Evolutionary conservation across 2,888 invertebrate genomes (phyloP), one percentile per base, ranked within the genome.

Genomic region (Drosophila peninsularis): DNA sequence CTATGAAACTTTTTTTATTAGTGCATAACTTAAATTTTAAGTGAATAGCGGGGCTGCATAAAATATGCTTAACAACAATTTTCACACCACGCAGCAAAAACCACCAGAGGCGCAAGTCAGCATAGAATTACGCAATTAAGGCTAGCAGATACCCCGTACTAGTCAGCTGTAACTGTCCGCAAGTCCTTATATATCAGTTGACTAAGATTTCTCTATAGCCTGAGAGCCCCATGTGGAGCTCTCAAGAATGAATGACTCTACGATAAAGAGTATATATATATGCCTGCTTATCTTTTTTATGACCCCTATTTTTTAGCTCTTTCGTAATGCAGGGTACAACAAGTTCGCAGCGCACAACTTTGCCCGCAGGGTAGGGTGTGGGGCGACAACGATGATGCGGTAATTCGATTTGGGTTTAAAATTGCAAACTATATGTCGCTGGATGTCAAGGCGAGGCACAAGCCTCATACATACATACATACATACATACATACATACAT

Each of bases 361-460:
- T 65, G 13, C n/a, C 53, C 17, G 27, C 30, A 5, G 17, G 19
- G 34, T 10, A 2, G 10, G 3, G 30, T 47, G 34, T 5, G 11
- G 13, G 37, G 14, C 24, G 58, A 21, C 42, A 50, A 67, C 49
- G 53, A 45, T 37, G 62, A 63, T 50, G 66, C 65, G 63, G 80
- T 84, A 84, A 82, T 85, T 85, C 70, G 84, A 84, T 85, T 86
- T 84, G 71, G 79, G 79, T 58, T 84, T 84, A 72, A 86, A 82
- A 84, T 82, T 86, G 84, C 84, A 77, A 75, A 58, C 74, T 70
- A 72, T 71, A 70, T 67, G 69, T 60, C 42, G 39, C 42, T 45
- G 54, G 65, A 70, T 72, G 72, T 70, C 61, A 70, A 78, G 74
- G 66, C 65, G 65, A 52, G 30, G 24, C 5, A 27, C 34, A 58